Evolutionary conservation across 2,888 invertebrate species (phyloP), one percentile per base, ranked within the genome.

Genomic region (Gari tellinella): DNA sequence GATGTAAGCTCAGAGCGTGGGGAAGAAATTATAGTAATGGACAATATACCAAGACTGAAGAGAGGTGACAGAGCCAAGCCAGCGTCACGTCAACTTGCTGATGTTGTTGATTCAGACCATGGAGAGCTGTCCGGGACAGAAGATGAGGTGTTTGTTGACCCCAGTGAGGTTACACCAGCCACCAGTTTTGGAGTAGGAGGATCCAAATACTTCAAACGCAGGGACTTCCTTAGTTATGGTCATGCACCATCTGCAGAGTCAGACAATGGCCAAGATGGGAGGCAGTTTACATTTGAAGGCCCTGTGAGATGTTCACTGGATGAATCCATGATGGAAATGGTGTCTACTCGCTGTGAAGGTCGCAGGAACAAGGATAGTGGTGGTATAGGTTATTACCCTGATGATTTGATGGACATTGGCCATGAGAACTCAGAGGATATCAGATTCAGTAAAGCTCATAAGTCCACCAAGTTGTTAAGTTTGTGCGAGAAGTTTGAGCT

Each of bases 401-500:
- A 83, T 40, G 82, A 83, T 46, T 81, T 84, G 25, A 78, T 75
- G 52, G 82, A 81, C 21, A 72, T 76, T 46, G 74, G 73, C 4
- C 79, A 73, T 57, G 80, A 72, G 25, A 60, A 69, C 10, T 56
- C 65, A 3, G 82, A 84, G 61, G 82, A 83, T 75, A 81, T 86
- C n/a, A 78, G 86, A 19, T 87, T 86, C 21, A 80, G 86, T 45
- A 75, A 84, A 49, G 83, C 83, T 0, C 84, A 84, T 31, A 68
- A 84, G 48, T 86, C 86, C 5, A 79, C 82, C 56, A 89, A 88
- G 60, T 76, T 89, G 55, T 80, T 87, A 55, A 86, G 82, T 58
- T 45, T 89, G 41, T 81, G 85, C 72, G 87, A 88, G 68, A 73
- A 84, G 48, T 88, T 89, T 82, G 89, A 89, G 70, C 51, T 76